phyloP scores from a whole-genome alignment of 2,888 invertebrate genomes.

The Autographa pulchrina region DNA sequence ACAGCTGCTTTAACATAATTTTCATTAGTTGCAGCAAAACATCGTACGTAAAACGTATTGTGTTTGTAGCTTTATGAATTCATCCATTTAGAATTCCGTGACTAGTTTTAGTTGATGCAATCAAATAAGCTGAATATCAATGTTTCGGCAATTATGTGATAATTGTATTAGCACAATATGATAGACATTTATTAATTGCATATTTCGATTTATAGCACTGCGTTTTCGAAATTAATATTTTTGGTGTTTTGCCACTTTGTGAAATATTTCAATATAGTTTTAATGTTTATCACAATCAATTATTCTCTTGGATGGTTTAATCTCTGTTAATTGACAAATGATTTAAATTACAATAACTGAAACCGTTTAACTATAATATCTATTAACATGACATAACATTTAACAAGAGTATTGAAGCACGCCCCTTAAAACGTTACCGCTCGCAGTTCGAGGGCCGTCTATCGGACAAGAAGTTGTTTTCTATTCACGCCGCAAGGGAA shows the following conservation, averaged over 20 bases:
- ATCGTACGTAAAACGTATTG: conserved; percentile 8
- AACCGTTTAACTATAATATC: too few relatives aligned
- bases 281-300: too few relatives aligned
- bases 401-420: conserved; percentile 23
- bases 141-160: conserved; percentile 5
- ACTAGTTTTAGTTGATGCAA: conserved; percentile 13
- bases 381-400: too few relatives aligned
- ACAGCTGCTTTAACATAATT: conserved; percentile 2
- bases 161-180: neutral
- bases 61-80: neutral
- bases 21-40: conserved; percentile 3
- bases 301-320: too few relatives aligned
- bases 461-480: conserved; percentile 56
- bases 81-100: neutral
- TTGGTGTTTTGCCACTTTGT: too few relatives aligned
- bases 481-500: conserved; percentile 67
- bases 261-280: too few relatives aligned
- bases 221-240: too few relatives aligned
- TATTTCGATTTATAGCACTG: too few relatives aligned
- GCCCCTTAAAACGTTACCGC: conserved; percentile 20
- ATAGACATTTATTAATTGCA: too few relatives aligned
- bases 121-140: conserved; percentile 14
- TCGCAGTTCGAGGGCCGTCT: conserved; percentile 21
- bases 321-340: neutral
- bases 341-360: too few relatives aligned